These are phyloP conservation scores for Decapterus maruadsi DNA, from an alignment of 2,797 vertebrate genomes.

Conservation along the genomic window DNA sequence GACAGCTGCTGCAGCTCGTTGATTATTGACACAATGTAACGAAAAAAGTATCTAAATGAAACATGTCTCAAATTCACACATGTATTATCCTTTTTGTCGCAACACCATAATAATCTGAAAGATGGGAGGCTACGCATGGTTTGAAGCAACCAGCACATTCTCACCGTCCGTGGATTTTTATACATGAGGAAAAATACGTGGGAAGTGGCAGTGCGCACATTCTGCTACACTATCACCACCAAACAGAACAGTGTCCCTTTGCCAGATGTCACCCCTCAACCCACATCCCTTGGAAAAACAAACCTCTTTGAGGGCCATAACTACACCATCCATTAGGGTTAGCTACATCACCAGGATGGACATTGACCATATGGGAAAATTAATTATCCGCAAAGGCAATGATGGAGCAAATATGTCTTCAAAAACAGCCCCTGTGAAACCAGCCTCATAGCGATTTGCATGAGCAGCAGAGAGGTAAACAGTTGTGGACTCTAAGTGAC, in stretches of 20 bases:
- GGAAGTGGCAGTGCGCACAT: too few relatives aligned
- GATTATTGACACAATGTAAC: too few relatives aligned
- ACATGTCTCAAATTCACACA: too few relatives aligned
- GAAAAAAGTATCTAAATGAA: too few relatives aligned
- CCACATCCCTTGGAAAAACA: slow-evolving; percentile 44
- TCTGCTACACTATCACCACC: slow-evolving; percentile 60
- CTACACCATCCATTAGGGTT: slow-evolving; percentile 39
- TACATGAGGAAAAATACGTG: too few relatives aligned
- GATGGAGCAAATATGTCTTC: neutral
- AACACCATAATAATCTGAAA: too few relatives aligned
- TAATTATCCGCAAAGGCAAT: slow-evolving; percentile 23
- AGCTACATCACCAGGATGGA: slow-evolving; percentile 17
- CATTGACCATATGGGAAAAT: slow-evolving; percentile 21
- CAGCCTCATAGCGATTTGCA: neutral
- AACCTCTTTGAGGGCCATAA: slow-evolving; percentile 39
- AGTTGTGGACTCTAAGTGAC: neutral
- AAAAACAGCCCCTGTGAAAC: neutral
- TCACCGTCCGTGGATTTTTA: too few relatives aligned
- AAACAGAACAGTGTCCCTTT: slow-evolving; percentile 50
- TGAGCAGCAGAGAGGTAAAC: slow-evolving; percentile 10
- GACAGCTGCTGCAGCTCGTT: too few relatives aligned
- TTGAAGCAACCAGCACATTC: too few relatives aligned
- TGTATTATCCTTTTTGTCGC: too few relatives aligned
- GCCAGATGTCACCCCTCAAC: slow-evolving; percentile 58
- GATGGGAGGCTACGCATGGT: too few relatives aligned